Evolutionary conservation across 1,140 invertebrate genomes (phyloP).

Genomic region (Dendroctonus ponderosae): DNA sequence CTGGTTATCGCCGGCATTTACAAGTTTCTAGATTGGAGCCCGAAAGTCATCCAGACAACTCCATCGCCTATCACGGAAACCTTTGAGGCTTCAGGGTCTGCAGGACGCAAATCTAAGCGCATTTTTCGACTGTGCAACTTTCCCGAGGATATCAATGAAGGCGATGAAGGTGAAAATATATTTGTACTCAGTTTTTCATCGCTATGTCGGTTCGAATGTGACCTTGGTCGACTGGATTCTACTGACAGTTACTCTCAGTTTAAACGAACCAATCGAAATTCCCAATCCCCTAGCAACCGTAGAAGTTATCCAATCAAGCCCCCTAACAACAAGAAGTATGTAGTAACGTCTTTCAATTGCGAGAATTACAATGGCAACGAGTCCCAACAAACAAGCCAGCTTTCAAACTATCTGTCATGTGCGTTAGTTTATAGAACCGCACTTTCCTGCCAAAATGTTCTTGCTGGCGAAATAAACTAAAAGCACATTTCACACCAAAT

Average conservation of each 20-base stretch:
- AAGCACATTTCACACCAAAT: too few relatives aligned
- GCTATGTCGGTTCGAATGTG: too few relatives aligned
- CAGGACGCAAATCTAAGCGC: constrained; percentile 61
- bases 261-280: too few relatives aligned
- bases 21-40: constrained; percentile 66
- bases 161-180: constrained; percentile 63
- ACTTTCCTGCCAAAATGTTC: background rate
- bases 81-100: constrained; percentile 55
- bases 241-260: too few relatives aligned
- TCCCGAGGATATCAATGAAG: constrained; percentile 61
- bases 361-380: too few relatives aligned
- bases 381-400: too few relatives aligned
- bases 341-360: too few relatives aligned
- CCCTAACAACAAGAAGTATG: too few relatives aligned
- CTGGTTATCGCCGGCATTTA: constrained; percentile 76
- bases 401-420: too few relatives aligned
- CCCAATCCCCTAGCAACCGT: too few relatives aligned
- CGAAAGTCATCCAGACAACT: constrained; percentile 45
- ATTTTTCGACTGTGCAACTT: constrained; percentile 68
- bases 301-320: too few relatives aligned
- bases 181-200: background rate
- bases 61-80: constrained; percentile 51
- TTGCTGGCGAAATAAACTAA: background rate
- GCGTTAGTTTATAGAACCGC: background rate
- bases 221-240: too few relatives aligned